Base-by-base conservation (phyloP, 2,888 invertebrate species). In the Liposcelis brunnea region DNA sequence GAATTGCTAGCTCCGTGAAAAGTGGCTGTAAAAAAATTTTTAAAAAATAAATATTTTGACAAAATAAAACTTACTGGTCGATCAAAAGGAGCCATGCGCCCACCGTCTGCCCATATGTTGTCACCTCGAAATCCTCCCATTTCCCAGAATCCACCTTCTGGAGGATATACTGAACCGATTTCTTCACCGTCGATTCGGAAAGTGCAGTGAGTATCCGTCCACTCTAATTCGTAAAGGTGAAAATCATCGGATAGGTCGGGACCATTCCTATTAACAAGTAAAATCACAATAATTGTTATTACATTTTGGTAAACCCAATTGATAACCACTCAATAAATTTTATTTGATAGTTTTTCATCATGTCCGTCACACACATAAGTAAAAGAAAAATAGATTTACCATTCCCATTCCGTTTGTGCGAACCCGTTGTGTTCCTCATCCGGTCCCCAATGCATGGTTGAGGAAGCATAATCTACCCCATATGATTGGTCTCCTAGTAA, bases 11-110 rank as follows among this genome's bases (percentile, higher is more conserved):
- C n/a, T n/a, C n/a, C n/a, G n/a, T n/a, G n/a, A n/a, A n/a, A n/a
- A n/a, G n/a, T n/a, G n/a, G n/a, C n/a, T n/a, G n/a, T n/a, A n/a
- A n/a, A n/a, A n/a, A n/a, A n/a, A n/a, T n/a, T n/a, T n/a, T n/a
- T n/a, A n/a, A n/a, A n/a, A n/a, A n/a, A n/a, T n/a, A n/a, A n/a
- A n/a, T n/a, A n/a, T n/a, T n/a, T n/a, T n/a, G n/a, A n/a, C n/a
- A n/a, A n/a, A n/a, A n/a, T n/a, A n/a, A n/a, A n/a, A n/a, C n/a
- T n/a, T n/a, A n/a, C n/a, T n/a, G n/a, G n/a, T n/a, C n/a, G n/a
- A n/a, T 78, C 77, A 53, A 78, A 78, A 2, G 78, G 78, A n/a
- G 77, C 77, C 74, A 77, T 74, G 55, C 67, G 70, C 26, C 61
- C 58, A 36, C 65, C 70, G 49, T 59, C 63, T 43, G 64, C 61